A percentile compares a stretch with the other conserved stretches of the same genome.
These are phyloP conservation scores for Pyralis farinalis DNA, from an alignment of 2,888 invertebrate genomes.

Conservation along the genomic window DNA sequence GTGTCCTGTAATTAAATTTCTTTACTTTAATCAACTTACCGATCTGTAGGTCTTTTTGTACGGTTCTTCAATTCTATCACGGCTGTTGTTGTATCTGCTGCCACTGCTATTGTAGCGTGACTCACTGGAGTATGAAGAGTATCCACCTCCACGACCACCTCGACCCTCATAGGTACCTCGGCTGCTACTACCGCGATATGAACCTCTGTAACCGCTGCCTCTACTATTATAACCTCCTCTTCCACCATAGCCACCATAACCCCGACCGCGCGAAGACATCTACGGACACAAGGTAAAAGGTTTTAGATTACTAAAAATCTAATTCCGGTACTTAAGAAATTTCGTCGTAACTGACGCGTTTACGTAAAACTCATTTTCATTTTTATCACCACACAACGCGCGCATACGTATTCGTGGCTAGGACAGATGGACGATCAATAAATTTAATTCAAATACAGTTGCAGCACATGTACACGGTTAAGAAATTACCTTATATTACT, in stretches of 20 bases:
- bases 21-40: slow-evolving; percentile 43
- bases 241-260: slow-evolving; percentile 55
- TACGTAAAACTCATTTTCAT: too few relatives aligned
- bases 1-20: too few relatives aligned
- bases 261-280: slow-evolving; percentile 75
- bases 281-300: too few relatives aligned
- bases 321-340: too few relatives aligned
- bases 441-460: too few relatives aligned
- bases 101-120: slow-evolving; percentile 60
- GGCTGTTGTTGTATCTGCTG: slow-evolving; percentile 55
- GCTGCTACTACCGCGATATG: slow-evolving; percentile 57
- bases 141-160: slow-evolving; percentile 65
- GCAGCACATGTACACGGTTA: too few relatives aligned
- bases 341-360: too few relatives aligned
- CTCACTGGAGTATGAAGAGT: slow-evolving; percentile 63
- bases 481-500: too few relatives aligned
- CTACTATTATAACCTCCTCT: slow-evolving; percentile 58
- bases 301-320: too few relatives aligned
- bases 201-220: slow-evolving; percentile 58
- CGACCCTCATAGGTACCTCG: slow-evolving; percentile 64
- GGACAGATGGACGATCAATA: too few relatives aligned
- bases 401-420: too few relatives aligned
- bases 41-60: slow-evolving; percentile 74
- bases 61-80: slow-evolving; percentile 68
- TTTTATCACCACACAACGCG: too few relatives aligned